A percentile compares a stretch with the other conserved stretches of the same genome.
These are phyloP conservation scores for Dallia pectoralis DNA, from an alignment of 2,797 vertebrate species.

Conservation along the genomic window DNA sequence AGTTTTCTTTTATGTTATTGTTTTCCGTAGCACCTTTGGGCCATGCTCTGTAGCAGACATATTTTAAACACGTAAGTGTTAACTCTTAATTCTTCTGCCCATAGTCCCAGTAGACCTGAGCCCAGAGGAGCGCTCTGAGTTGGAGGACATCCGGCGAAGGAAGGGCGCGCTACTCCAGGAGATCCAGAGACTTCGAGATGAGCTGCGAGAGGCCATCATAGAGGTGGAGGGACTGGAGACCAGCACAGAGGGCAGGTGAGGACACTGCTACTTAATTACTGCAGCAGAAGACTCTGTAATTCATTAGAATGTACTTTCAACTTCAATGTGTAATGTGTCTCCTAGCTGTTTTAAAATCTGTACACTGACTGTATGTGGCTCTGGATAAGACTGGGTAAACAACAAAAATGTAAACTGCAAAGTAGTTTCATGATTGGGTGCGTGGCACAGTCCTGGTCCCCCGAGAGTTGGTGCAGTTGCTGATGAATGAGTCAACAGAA, in stretches of 20 bases:
- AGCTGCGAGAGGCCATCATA: conserved; percentile 90
- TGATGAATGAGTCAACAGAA: neutral
- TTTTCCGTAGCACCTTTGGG: neutral
- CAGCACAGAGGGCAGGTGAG: conserved; percentile 91
- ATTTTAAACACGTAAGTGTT: neutral
- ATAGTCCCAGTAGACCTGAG: conserved; percentile 81
- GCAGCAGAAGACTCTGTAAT: too few relatives aligned
- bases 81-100: conserved; percentile 33
- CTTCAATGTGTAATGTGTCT: too few relatives aligned
- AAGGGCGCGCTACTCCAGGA: conserved; percentile 92
- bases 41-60: neutral
- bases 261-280: neutral
- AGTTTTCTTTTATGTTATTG: neutral
- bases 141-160: conserved; percentile 91
- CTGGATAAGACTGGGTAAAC: too few relatives aligned
- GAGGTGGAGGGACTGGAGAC: conserved; percentile 92
- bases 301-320: too few relatives aligned
- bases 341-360: too few relatives aligned
- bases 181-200: conserved; percentile 92
- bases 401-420: neutral
- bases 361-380: too few relatives aligned
- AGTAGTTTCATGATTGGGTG: neutral
- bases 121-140: conserved; percentile 89
- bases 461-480: neutral
- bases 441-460: neutral